These are phyloP conservation scores for Enteromius treurensis DNA, from an alignment of 2,797 vertebrate genomes.

Conservation along the genomic window DNA sequence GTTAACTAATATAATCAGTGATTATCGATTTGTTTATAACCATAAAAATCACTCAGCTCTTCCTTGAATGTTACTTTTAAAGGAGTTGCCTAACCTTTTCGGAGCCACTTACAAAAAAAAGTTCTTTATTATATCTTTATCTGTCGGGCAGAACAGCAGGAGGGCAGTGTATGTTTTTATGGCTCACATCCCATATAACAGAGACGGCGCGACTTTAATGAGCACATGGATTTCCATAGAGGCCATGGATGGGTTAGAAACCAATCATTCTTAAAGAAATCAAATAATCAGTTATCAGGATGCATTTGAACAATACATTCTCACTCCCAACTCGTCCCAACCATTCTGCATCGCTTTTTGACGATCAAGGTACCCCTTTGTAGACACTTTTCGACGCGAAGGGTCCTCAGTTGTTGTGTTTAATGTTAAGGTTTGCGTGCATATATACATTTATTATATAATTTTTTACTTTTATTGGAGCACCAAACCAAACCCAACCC, in stretches of 20 bases:
- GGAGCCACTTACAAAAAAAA: background rate
- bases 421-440: too few species aligned
- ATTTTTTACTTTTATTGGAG: too few species aligned
- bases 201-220: constrained; percentile 31
- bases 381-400: too few species aligned
- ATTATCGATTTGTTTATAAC: background rate
- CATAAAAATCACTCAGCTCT: background rate
- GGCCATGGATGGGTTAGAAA: background rate
- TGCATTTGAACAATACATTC: background rate
- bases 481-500: too few species aligned
- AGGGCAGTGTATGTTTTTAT: background rate
- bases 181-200: background rate
- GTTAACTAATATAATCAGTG: background rate
- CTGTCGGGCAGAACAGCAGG: constrained; percentile 1
- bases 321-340: too few species aligned
- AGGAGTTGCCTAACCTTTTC: background rate
- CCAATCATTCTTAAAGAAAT: background rate
- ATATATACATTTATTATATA: too few species aligned
- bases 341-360: too few species aligned
- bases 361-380: too few species aligned
- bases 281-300: background rate
- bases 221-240: constrained; percentile 9
- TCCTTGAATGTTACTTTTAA: background rate
- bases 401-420: too few species aligned
- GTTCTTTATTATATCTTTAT: constrained; percentile 14